phyloP scores from a whole-genome alignment of 2,888 invertebrate species.

The Cancer borealis region DNA sequence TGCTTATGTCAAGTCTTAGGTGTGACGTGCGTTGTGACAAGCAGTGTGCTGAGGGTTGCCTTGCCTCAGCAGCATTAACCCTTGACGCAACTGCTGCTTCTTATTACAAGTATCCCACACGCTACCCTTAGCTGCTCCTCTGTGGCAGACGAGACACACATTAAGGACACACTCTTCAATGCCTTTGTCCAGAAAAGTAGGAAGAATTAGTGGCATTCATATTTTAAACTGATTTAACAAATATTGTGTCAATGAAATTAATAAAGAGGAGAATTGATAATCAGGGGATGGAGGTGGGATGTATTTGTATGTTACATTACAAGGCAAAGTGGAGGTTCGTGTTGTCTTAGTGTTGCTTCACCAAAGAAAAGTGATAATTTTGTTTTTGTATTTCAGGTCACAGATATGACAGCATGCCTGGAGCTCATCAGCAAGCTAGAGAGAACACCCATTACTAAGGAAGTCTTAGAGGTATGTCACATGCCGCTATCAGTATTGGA shows the following conservation, averaged over 20 bases:
- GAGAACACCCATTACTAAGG: conserved; percentile 75
- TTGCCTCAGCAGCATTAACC: neutral
- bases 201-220: neutral
- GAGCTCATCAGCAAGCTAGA: conserved; percentile 76
- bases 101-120: neutral
- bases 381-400: conserved; percentile 57
- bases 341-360: neutral
- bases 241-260: neutral
- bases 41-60: neutral
- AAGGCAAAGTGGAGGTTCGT: neutral
- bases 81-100: neutral
- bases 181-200: neutral
- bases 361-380: neutral
- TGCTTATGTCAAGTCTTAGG: neutral
- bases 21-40: neutral
- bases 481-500: neutral
- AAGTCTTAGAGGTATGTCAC: conserved; percentile 75
- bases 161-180: neutral
- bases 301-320: no score
- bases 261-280: neutral
- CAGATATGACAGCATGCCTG: conserved; percentile 76
- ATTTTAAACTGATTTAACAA: neutral
- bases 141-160: neutral
- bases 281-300: no score
- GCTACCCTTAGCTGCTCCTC: neutral